A percentile compares a stretch with the other conserved stretches of the same genome.
These are phyloP conservation scores for Sebastes taczanowskii DNA, from an alignment of 2,797 vertebrate species.

Conservation along the genomic window DNA sequence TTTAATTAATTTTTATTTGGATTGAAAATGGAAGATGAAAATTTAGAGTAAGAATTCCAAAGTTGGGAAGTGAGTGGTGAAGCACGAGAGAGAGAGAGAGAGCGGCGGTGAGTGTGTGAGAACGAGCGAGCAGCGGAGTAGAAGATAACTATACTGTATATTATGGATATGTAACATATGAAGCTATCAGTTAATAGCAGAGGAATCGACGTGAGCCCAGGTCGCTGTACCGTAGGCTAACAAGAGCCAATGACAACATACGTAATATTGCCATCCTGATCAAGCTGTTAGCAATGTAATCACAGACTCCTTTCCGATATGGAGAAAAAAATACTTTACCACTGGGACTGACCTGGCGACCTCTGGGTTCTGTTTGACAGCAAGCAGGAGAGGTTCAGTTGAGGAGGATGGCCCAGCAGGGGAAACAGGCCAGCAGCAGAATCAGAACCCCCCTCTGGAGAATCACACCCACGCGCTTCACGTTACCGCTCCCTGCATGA, in stretches of 20 bases:
- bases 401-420: constrained; percentile 93
- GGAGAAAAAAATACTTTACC: neutral
- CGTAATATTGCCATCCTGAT: too few species aligned
- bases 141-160: neutral
- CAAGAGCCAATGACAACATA: too few species aligned
- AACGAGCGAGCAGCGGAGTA: too few species aligned
- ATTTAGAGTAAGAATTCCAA: too few species aligned
- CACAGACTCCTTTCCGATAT: neutral
- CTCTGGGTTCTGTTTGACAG: constrained; percentile 83
- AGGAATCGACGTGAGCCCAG: neutral
- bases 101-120: too few species aligned
- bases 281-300: neutral
- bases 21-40: too few species aligned
- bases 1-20: too few species aligned
- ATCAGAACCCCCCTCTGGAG: constrained; percentile 89
- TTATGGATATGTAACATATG: neutral
- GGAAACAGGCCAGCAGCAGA: constrained; percentile 90
- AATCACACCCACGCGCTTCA: constrained; percentile 91
- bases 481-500: constrained; percentile 86
- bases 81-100: too few species aligned
- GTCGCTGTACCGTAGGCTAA: neutral
- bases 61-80: too few species aligned
- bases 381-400: constrained; percentile 87
- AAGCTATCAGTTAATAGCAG: neutral
- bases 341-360: constrained; percentile 55